Base-by-base conservation (phyloP, 2,113 vertebrate species). In the Hydrochoerus hydrochaeris region DNA sequence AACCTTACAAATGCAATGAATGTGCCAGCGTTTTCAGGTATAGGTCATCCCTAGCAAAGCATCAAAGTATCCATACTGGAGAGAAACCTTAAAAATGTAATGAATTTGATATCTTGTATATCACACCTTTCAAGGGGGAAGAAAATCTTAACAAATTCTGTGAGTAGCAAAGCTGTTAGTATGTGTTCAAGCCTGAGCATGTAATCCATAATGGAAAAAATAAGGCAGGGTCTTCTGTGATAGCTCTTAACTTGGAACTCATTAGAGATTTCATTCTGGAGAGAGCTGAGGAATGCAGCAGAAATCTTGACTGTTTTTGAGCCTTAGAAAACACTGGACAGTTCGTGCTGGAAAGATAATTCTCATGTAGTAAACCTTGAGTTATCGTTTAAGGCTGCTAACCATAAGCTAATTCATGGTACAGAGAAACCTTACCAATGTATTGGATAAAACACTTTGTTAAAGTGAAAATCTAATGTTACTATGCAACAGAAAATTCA, bases 51-150 rank as follows among this genome's bases (percentile, higher is more conserved):
- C 41, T 75, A 46, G 69, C 71, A 44, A 44, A 75, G 24, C 71
- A 75, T 14, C 41, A 26, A 26, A 44, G 24, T 24, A 44, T 75
- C 12, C n/a, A 75, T 44, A 44, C 71, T 3, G 91, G 83, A 12
- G 91, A 92, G 71, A 93, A 80, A 67, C 83, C 71, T 78, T 93
- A 86, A 60, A 85, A 38, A 44, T 65, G 73, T 78, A 57, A 20
- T 44, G 41, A 3, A 84, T 52, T 46, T 52, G 30, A 4, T 5
- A 14, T 22, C 41, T 67, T 67, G 30, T 35, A 7, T 22, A 86
- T 3, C 46, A 52, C 1, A n/a, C 20, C 17, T 17, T 13, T 26
- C 7, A 52, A 11, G 20, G 1, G 49, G 49, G 24, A 88, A 24
- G 41, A 26, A 38, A 87, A 71, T n/a, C 19, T n/a, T 69, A 69